Evolutionary conservation across 1,140 invertebrate genomes (phyloP), one percentile per base, ranked within the genome.

Genomic region (Cydia splendana): DNA sequence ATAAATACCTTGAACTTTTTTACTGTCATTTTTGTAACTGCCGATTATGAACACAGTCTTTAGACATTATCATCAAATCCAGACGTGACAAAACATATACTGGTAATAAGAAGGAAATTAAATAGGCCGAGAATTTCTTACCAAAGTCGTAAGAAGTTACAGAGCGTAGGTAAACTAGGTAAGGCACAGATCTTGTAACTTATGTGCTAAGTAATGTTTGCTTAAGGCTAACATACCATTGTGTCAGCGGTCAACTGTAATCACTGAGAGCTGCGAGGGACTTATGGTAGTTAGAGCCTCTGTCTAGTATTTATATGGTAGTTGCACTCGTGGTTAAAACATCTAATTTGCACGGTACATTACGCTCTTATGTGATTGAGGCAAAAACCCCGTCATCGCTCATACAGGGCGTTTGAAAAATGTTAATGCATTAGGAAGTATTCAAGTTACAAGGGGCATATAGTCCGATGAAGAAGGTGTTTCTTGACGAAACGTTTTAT

Each of bases 261-360:
- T 79, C 77, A 71, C 74, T 20, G 74, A 74, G 75, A 67, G 79
- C 69, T 73, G 42, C 45, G 48, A 75, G 81, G 86, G 79, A 84
- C 84, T 87, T 90, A 86, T 87, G 88, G 83, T 81, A 67, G 75
- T 77, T n/a, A 15, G 74, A 57, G 79, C 80, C 81, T 82, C 28
- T 79, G 77, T 80, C 76, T 42, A 45, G 69, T 69, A 76, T 88
- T 86, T 89, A 79, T 91, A 91, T 91, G 89, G 75, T 79, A 69
- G 79, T 75, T 74, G 69, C 62, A 73, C 75, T 78, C 76, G 80
- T 77, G 73, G 76, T 82, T 80, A 78, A 84, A 87, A 82, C 84
- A 82, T 88, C 85, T 89, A 90, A 89, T 91, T 88, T 89, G 80
- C 79, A 82, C 82, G 73, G 78, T 82, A 83, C 80, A 86, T 87